These are phyloP conservation scores for Elymnias hypermnestra DNA, from an alignment of 1,140 invertebrate species.

Conservation along the genomic window DNA sequence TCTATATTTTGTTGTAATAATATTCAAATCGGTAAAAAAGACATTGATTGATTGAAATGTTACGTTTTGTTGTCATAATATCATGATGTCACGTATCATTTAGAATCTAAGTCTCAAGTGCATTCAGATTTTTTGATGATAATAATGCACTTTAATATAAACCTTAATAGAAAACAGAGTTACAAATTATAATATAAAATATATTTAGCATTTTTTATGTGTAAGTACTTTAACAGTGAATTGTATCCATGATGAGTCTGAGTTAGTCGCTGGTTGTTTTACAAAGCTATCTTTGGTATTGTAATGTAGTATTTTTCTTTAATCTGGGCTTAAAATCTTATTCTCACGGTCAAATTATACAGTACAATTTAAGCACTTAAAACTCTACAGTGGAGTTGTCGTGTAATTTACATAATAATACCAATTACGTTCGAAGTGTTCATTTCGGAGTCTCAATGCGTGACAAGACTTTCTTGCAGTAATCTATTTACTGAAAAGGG, in stretches of 20 bases:
- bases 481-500: conserved; percentile 10
- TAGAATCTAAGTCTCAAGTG: too few relatives aligned
- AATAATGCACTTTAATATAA: not conserved
- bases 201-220: too few relatives aligned
- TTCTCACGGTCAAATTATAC: conserved; percentile 14
- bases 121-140: too few relatives aligned
- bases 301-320: not conserved
- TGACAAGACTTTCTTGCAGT: conserved; percentile 19
- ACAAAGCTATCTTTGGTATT: too few relatives aligned
- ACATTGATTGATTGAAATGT: too few relatives aligned
- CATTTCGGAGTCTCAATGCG: conserved; percentile 21
- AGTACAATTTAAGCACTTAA: conserved; percentile 21
- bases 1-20: too few relatives aligned
- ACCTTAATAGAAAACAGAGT: not conserved
- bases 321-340: conserved; percentile 10
- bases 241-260: too few relatives aligned
- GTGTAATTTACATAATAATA: conserved; percentile 27
- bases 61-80: too few relatives aligned
- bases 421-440: conserved; percentile 23
- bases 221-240: too few relatives aligned
- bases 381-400: conserved; percentile 17
- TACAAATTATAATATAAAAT: not conserved
- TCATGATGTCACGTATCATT: too few relatives aligned
- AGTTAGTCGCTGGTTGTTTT: too few relatives aligned
- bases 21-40: too few relatives aligned